A percentile compares a stretch with the other conserved stretches of the same genome.
phyloP scores from a whole-genome alignment of 2,888 invertebrate genomes.

The Opisthograptis luteolata region DNA sequence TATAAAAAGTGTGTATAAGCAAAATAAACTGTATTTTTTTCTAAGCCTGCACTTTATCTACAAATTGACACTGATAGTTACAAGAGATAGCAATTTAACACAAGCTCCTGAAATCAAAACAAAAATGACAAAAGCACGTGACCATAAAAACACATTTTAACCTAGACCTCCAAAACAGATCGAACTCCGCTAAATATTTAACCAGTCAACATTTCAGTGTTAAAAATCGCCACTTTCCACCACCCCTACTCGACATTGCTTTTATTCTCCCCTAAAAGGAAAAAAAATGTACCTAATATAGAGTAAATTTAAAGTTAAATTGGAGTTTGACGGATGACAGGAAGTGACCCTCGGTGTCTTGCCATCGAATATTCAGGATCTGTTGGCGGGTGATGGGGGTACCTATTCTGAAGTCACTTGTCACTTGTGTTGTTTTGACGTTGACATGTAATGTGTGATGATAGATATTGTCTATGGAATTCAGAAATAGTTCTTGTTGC shows the following conservation, averaged over 20 bases:
- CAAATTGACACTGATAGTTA: too few relatives aligned
- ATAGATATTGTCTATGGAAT: not conserved
- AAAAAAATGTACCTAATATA: conserved; percentile 73
- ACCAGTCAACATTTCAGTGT: conserved; percentile 71
- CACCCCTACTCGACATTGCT: conserved; percentile 70
- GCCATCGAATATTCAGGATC: conserved; percentile 70
- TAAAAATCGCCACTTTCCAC: conserved; percentile 60
- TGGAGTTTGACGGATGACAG: conserved; percentile 79
- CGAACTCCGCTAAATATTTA: conserved; percentile 60
- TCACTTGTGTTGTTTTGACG: conserved; percentile 11
- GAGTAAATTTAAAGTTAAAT: conserved; percentile 78
- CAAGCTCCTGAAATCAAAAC: not conserved
- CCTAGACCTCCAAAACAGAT: conserved; percentile 38
- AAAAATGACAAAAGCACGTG: conserved; percentile 3
- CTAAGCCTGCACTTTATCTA: too few relatives aligned
- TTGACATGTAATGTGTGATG: too few relatives aligned
- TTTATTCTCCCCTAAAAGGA: conserved; percentile 63
- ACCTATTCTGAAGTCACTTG: conserved; percentile 5
- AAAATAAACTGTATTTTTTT: too few relatives aligned
- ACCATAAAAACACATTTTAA: conserved; percentile 30
- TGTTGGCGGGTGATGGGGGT: conserved; percentile 60
- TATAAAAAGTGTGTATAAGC: too few relatives aligned
- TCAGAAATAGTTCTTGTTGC: too few relatives aligned
- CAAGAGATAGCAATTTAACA: too few relatives aligned
- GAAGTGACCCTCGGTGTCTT: conserved; percentile 70